A percentile compares a stretch with the other conserved stretches of the same genome.
Evolutionary conservation across 2,113 vertebrate species (phyloP).

Genomic region (Podiceps cristatus): DNA sequence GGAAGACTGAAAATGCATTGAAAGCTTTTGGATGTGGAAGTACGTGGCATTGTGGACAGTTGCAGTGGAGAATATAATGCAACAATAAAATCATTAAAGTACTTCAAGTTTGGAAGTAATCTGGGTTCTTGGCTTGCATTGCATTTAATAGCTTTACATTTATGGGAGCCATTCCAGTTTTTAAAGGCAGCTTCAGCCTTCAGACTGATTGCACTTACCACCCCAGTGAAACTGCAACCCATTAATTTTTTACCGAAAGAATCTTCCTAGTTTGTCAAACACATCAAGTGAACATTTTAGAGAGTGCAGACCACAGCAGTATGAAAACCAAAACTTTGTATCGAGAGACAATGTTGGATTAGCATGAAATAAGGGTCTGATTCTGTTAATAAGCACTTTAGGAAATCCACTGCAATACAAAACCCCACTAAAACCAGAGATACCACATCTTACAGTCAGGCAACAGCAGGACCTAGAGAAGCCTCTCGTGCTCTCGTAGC

Average conservation of each 20-base stretch:
- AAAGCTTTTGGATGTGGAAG: conserved; percentile 60
- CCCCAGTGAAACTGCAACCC: conserved; percentile 47
- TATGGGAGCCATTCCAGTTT: conserved; percentile 67
- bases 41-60: conserved; percentile 52
- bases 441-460: background rate
- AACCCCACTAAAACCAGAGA: background rate
- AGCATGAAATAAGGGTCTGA: background rate
- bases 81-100: conserved; percentile 72
- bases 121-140: conserved; percentile 63
- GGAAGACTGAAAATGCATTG: conserved; percentile 37
- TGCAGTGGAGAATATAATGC: conserved; percentile 62
- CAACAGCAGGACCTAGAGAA: background rate
- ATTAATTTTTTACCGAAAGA: conserved; percentile 56
- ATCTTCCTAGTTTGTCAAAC: conserved; percentile 39
- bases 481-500: background rate
- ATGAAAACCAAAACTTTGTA: conserved; percentile 48
- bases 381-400: background rate
- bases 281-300: conserved; percentile 42
- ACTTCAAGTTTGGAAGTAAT: conserved; percentile 66
- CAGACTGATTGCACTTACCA: conserved; percentile 70
- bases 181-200: conserved; percentile 70
- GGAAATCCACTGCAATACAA: background rate
- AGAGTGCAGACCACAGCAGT: conserved; percentile 40
- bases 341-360: background rate
- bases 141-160: conserved; percentile 69